These are phyloP conservation scores for Girardia tigrina DNA, from an alignment of 2,888 invertebrate genomes.

Conservation along the genomic window DNA sequence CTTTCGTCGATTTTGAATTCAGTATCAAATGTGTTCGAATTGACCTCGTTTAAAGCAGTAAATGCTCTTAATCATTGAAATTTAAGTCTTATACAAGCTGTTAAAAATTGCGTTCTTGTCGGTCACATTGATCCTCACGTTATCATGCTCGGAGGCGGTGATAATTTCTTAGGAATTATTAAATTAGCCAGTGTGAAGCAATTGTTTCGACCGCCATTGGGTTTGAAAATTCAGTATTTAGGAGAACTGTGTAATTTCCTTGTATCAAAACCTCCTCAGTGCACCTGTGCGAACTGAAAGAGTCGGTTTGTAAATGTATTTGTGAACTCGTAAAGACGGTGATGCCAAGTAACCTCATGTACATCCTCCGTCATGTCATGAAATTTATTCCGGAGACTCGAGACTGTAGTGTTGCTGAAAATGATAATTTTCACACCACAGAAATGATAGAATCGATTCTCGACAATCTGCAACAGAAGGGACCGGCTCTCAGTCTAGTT, in stretches of 20 bases:
- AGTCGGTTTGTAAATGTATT: conserved; percentile 13
- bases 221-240: background rate
- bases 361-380: background rate
- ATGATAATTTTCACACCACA: conserved; percentile 11
- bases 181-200: conserved; percentile 16
- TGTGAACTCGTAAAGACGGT: background rate
- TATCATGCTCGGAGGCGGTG: background rate
- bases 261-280: no score
- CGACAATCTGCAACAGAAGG: conserved; percentile 2
- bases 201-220: background rate
- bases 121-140: background rate
- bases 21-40: no score
- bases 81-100: background rate
- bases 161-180: background rate
- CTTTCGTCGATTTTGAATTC: no score
- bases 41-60: background rate
- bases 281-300: no score
- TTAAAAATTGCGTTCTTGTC: conserved; percentile 1
- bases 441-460: conserved; percentile 7
- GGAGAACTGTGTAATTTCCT: background rate
- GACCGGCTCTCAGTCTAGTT: background rate
- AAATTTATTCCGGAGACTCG: background rate
- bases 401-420: background rate
- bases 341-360: conserved; percentile 11
- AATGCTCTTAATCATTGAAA: conserved; percentile 15